phyloP scores from a whole-genome alignment of 2,888 invertebrate species.

The Crioceris asparagi region DNA sequence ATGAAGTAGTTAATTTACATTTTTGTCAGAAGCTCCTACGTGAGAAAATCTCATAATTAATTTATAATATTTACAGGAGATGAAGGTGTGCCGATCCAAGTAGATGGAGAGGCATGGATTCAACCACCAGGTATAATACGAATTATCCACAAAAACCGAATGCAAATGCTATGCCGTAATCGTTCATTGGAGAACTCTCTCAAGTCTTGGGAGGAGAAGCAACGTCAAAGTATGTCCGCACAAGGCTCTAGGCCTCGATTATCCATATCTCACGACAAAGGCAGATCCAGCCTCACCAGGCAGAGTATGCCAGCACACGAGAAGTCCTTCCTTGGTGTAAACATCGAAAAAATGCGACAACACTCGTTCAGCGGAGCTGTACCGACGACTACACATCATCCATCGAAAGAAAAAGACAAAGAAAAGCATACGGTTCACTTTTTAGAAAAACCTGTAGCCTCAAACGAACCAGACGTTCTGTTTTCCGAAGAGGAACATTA shows the following conservation, averaged over 20 bases:
- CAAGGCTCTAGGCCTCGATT: constrained; percentile 38
- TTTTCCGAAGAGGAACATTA: constrained; percentile 56
- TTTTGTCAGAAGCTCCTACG: too few relatives aligned
- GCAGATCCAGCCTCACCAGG: constrained; percentile 33
- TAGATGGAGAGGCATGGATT: constrained; percentile 97
- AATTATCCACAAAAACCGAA: constrained; percentile 92
- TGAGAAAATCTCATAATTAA: too few relatives aligned
- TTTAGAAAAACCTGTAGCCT: constrained; percentile 28
- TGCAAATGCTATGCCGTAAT: constrained; percentile 92
- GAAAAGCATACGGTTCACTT: constrained; percentile 30
- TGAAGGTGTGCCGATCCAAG: constrained; percentile 88
- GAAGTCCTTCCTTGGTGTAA: constrained; percentile 35
- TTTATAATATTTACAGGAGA: constrained; percentile 44
- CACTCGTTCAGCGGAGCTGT: constrained; percentile 38
- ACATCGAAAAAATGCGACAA: constrained; percentile 36
- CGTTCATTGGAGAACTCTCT: constrained; percentile 82
- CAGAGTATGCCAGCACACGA: constrained; percentile 37
- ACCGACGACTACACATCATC: constrained; percentile 19
- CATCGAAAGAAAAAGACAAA: constrained; percentile 16
- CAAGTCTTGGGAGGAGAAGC: constrained; percentile 79
- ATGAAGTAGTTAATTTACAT: too few relatives aligned
- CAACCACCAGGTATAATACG: constrained; percentile 90
- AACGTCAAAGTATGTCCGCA: constrained; percentile 48
- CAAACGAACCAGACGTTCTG: constrained; percentile 36
- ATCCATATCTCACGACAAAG: constrained; percentile 35